Conservation (phyloP, 2,113 vertebrate genomes). For the Rhineura floridana region DNA sequence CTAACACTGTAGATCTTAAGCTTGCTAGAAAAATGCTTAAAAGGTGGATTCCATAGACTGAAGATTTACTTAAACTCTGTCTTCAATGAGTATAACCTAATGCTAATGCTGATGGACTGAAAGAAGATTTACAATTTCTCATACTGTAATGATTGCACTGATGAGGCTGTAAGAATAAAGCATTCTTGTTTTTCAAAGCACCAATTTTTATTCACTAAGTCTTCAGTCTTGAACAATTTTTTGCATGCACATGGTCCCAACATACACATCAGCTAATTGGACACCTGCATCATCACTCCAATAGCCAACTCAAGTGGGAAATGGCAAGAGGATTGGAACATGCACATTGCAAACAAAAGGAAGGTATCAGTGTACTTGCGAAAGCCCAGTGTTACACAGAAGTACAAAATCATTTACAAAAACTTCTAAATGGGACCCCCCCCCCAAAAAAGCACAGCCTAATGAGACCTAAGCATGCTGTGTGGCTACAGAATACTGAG, state of each 20-base stretch:
- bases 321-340: neutral
- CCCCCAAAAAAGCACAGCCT: neutral
- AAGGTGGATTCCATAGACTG: neutral
- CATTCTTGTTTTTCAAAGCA: constrained; percentile 47
- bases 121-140: constrained; percentile 53
- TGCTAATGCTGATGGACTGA: constrained; percentile 20
- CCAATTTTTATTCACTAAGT: constrained; percentile 43
- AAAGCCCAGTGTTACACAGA: neutral
- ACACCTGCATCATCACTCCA: constrained; percentile 23
- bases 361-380: neutral
- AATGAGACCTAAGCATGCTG: neutral
- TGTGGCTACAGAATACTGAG: neutral
- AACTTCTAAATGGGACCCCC: too few species aligned
- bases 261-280: neutral
- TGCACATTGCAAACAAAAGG: neutral
- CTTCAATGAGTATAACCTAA: constrained; percentile 39
- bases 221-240: neutral
- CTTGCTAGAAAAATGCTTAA: constrained; percentile 22
- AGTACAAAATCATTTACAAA: neutral
- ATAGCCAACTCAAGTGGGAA: constrained; percentile 1
- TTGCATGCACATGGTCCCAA: constrained; percentile 32
- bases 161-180: constrained; percentile 52
- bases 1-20: neutral
- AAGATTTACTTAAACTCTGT: constrained; percentile 42
- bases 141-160: constrained; percentile 38